These are phyloP conservation scores for Nautilus pompilius DNA, from an alignment of 1,140 invertebrate genomes.

Conservation along the genomic window DNA sequence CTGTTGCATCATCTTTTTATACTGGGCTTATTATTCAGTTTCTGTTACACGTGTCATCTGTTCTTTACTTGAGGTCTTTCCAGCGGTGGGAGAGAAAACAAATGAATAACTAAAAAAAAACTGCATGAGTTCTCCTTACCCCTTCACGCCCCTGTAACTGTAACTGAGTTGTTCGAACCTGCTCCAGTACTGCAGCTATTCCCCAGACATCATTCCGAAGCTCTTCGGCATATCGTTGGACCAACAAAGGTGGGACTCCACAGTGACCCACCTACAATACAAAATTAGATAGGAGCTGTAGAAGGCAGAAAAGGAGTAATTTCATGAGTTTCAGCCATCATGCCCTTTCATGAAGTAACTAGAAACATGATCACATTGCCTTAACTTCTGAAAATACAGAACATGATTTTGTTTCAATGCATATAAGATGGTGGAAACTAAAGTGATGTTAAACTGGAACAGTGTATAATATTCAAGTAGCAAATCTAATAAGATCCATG, in stretches of 20 bases:
- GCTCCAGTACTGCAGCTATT: slow-evolving; percentile 52
- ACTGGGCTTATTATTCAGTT: no score
- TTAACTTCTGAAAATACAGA: no score
- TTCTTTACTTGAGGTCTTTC: no score
- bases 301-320: neutral
- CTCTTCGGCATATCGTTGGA: slow-evolving; percentile 56
- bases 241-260: slow-evolving; percentile 54
- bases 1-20: no score
- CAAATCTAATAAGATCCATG: no score
- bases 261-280: slow-evolving; percentile 53
- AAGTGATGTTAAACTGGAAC: no score
- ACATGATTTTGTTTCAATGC: no score
- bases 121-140: slow-evolving; percentile 12
- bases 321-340: neutral
- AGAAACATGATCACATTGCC: no score
- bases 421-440: no score
- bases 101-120: neutral
- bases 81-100: neutral
- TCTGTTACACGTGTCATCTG: no score
- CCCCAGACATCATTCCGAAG: slow-evolving; percentile 48
- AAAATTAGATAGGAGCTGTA: neutral
- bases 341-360: neutral
- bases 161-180: slow-evolving; percentile 45
- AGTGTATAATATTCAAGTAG: no score
- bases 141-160: slow-evolving; percentile 24